Percentiles rank a stretch among this genome's conserved stretches.
Conservation (phyloP, 2,113 vertebrate species). For the Mugil cephalus region DNA sequence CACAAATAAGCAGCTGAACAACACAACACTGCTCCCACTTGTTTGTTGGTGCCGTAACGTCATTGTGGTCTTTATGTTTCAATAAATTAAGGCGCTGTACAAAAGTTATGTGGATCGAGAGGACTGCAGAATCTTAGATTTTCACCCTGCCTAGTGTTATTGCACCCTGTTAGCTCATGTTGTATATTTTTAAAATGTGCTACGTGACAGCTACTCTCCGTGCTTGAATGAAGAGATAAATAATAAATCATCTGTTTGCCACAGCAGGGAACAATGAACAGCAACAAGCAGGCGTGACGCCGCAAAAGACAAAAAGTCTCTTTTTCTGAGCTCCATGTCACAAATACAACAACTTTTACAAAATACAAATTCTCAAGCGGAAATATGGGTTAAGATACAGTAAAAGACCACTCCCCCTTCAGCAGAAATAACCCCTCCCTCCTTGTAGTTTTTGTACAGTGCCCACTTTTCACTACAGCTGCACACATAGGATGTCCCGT, state of each 20-base stretch:
- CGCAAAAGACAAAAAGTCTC: no score
- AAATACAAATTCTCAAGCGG: background rate
- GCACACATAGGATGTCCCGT: constrained; percentile 49
- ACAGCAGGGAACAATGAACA: no score
- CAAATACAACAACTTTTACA: background rate
- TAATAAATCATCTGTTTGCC: no score
- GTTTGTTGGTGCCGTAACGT: constrained; percentile 65
- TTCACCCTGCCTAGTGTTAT: background rate
- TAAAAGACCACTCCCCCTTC: background rate
- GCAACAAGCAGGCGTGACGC: no score
- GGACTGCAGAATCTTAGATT: background rate
- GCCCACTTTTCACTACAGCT: constrained; percentile 30
- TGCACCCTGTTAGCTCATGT: background rate
- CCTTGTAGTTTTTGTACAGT: constrained; percentile 39
- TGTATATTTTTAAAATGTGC: no score
- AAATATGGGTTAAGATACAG: background rate
- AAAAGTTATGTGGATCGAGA: constrained; percentile 20
- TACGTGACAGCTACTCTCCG: no score
- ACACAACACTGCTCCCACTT: constrained; percentile 46
- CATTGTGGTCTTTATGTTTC: constrained; percentile 56
- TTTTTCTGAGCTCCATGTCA: background rate
- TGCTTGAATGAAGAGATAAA: no score
- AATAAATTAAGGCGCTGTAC: constrained; percentile 46
- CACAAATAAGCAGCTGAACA: constrained; percentile 24
- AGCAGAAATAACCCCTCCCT: background rate